Base-by-base conservation (phyloP, 2,888 invertebrate genomes). In the Maniola hyperantus region DNA sequence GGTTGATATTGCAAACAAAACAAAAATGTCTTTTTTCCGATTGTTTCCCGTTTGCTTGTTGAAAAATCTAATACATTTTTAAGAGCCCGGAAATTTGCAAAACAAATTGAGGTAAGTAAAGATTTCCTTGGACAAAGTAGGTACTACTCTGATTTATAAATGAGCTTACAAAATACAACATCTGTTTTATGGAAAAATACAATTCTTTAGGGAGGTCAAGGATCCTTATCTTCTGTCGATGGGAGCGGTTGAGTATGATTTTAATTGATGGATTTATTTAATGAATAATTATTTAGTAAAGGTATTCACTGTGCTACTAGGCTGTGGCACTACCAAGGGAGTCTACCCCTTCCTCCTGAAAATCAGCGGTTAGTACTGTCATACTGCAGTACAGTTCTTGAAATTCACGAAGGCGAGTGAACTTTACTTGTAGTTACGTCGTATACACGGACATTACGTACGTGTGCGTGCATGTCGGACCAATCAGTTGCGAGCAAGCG, bases 101-200 rank as follows among this genome's bases (percentile, higher is more conserved):
- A 64, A 67, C 67, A 67, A 67, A 67, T 67, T 64, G 63, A 59
- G 63, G 42, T 46, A 59, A 59, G 42, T 46, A 59, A 59, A 59
- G n/a, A 67, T 67, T 64, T 59, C 46, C 58, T 64, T 53, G 34
- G 59, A 51, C 53, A 33, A 59, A 59, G 34, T 59, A 67, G 51
- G 42, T 64, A 58, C 39, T 63, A 6, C 15, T 18, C 57, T 67
- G 64, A 64, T 64, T 67, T 67, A 64, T 67, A 57, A 67, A 67
- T 64, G 59, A 67, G 53, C 53, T 67, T 53, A 39, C 36, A 36
- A 36, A 15, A 60, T 50, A 20, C n/a, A 51, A 18, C 50, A 50
- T 61, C 61, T 61, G 50, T 26, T 50, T 59, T 42, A 57, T 57
- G 11, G 20, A 57, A 26, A 39, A 57, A 39, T 13, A 36, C 10